Percentiles rank a stretch among this genome's conserved stretches.
These are phyloP conservation scores for Rhinichthys klamathensis DNA, from an alignment of 2,113 vertebrate genomes.

Conservation along the genomic window DNA sequence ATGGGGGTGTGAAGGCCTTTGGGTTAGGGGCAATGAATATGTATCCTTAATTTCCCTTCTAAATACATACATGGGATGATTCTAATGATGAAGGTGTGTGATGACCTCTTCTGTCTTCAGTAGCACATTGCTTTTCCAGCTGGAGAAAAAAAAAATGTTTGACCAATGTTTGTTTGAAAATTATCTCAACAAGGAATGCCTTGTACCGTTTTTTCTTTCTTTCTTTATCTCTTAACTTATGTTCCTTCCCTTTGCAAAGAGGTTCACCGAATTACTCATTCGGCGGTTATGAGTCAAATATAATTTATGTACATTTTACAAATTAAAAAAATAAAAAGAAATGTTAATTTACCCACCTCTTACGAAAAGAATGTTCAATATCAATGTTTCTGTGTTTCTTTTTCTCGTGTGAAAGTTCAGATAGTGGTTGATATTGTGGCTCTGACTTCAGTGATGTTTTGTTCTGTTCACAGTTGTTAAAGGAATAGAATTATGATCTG, in stretches of 20 bases:
- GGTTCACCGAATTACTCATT: constrained; percentile 72
- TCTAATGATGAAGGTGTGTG: constrained; percentile 70
- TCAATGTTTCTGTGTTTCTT: constrained; percentile 60
- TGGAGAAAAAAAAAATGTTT: constrained; percentile 67
- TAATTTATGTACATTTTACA: constrained; percentile 83
- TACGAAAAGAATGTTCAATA: constrained; percentile 70
- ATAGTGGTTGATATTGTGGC: background rate
- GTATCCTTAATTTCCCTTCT: constrained; percentile 70
- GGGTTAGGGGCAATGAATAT: constrained; percentile 53
- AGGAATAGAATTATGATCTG: background rate
- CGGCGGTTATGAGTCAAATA: constrained; percentile 76
- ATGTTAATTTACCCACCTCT: constrained; percentile 74
- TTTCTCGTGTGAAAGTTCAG: constrained; percentile 54
- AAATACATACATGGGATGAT: constrained; percentile 69
- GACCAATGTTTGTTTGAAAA: constrained; percentile 76
- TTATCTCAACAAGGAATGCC: constrained; percentile 79
- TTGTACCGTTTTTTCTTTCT: constrained; percentile 53
- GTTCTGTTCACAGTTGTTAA: constrained; percentile 20
- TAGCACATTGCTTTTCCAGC: constrained; percentile 79
- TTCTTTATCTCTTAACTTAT: constrained; percentile 61
- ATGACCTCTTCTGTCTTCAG: constrained; percentile 74
- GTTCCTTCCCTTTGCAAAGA: constrained; percentile 71
- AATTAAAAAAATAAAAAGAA: constrained; percentile 76
- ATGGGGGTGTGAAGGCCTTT: constrained; percentile 41
- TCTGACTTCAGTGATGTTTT: constrained; percentile 46